Base-by-base conservation (phyloP, 2,888 invertebrate species). In the Drosophila hamatofila region DNA sequence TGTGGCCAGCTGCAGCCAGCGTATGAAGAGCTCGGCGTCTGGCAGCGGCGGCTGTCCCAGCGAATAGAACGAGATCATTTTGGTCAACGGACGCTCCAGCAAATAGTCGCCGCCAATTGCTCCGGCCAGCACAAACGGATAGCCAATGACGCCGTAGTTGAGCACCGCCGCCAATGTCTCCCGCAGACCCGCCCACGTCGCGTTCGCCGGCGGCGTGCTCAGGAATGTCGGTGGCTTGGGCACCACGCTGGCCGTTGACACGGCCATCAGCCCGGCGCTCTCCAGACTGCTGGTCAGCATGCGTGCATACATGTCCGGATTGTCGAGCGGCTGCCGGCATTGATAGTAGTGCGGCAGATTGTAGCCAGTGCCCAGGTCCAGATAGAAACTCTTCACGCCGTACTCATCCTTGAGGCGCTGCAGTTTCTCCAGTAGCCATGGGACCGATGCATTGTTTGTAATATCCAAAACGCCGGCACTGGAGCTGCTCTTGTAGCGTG, bases 51-150 rank as follows among this genome's bases (percentile, higher is more conserved):
- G 94, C 60, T 94, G 94, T 67, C 92, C 94, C 55, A 94, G 93
- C 73, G 93, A 91, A 88, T 93, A 94, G 68, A 94, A 95, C 21
- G 94, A 91, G 9, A 91, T 72, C 91, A 93, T 92, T 83, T 92
- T 93, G 2, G 94, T 94, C 14, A 90, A 68, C 5, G 88, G 75
- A 2, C 80, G 84, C 3, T 95, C 94, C 73, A 95, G 94, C 55
- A 95, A 94, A 46, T 96, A 96, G 84, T 98, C 97, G 0, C 98
- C 99, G 0, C 99, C 99, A 0, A 99, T 97, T 6, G 98, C 96
- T 0, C 98, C 98, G 0, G 98, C 97, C 94, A 98, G 95, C 48
- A 98, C 95, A 86, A 98, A 98, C 0, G 98, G 98, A 92, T 97
- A 98, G 0, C 99, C 99, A 56, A 97, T 95, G 25, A 98, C 95